phyloP scores from a whole-genome alignment of 2,888 invertebrate genomes.

The Hydraecia micacea region DNA sequence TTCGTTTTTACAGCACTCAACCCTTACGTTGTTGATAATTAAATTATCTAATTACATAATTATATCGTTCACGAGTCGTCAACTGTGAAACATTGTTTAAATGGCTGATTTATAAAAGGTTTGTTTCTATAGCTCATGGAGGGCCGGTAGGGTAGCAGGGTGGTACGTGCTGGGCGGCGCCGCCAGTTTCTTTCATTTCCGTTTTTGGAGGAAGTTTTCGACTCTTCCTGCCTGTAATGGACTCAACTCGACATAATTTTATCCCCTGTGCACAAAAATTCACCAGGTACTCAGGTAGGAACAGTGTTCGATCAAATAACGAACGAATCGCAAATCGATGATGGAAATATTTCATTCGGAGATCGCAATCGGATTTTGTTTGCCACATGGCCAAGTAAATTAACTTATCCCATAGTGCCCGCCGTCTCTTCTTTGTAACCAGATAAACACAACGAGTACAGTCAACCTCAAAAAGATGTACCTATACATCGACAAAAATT shows the following conservation, averaged over 20 bases:
- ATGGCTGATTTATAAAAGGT: constrained; percentile 60
- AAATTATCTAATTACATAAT: constrained; percentile 64
- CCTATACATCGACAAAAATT: neutral
- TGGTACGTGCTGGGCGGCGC: constrained; percentile 72
- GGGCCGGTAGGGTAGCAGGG: constrained; percentile 31
- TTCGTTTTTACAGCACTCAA: constrained; percentile 56
- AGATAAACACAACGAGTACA: constrained; percentile 9
- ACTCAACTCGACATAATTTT: constrained; percentile 73
- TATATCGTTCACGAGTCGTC: constrained; percentile 63
- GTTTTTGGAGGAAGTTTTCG: constrained; percentile 76
- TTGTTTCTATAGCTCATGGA: constrained; percentile 29
- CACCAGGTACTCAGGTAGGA: constrained; percentile 40
- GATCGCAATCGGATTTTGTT: constrained; percentile 37
- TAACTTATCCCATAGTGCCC: constrained; percentile 21
- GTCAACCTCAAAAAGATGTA: neutral
- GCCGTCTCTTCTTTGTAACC: constrained; percentile 22
- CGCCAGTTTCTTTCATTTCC: constrained; percentile 82
- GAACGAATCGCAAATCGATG: constrained; percentile 41
- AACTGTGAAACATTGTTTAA: constrained; percentile 57
- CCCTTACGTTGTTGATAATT: constrained; percentile 61
- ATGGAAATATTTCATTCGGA: constrained; percentile 48
- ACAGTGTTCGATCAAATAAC: constrained; percentile 58
- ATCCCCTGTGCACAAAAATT: constrained; percentile 63
- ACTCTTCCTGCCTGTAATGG: constrained; percentile 81
- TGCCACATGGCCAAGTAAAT: constrained; percentile 30